Evolutionary conservation across 2,797 vertebrate species (phyloP).

Genomic region (Craterocephalus amniculus): DNA sequence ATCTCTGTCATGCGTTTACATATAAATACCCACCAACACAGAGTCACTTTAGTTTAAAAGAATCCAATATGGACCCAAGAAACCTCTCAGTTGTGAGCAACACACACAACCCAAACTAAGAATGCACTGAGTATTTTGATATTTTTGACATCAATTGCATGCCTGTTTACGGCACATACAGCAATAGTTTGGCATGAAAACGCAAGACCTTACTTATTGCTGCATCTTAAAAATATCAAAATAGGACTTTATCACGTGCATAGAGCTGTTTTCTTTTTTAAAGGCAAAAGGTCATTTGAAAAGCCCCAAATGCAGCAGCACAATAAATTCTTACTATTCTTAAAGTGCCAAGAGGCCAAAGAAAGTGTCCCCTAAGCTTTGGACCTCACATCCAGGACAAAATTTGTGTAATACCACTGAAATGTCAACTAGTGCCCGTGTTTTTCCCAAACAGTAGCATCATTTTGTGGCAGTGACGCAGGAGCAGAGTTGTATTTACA

Average conservation of each 20-base stretch:
- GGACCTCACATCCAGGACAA: background rate
- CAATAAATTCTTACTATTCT: constrained; percentile 25
- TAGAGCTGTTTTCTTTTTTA: constrained; percentile 9
- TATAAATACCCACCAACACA: constrained; percentile 53
- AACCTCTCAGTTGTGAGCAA: constrained; percentile 55
- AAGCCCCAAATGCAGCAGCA: constrained; percentile 25
- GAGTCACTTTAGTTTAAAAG: constrained; percentile 32
- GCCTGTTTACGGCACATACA: constrained; percentile 31
- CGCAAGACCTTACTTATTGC: background rate
- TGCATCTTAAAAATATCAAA: constrained; percentile 11
- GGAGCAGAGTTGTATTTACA: constrained; percentile 23
- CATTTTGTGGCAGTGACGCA: constrained; percentile 34
- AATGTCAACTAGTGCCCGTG: background rate
- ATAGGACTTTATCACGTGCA: constrained; percentile 49
- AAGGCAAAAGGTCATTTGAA: constrained; percentile 40
- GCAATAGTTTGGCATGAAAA: constrained; percentile 17
- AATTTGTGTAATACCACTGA: background rate
- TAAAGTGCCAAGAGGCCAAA: constrained; percentile 11
- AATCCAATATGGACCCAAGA: constrained; percentile 80
- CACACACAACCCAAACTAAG: constrained; percentile 58
- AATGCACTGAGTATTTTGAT: constrained; percentile 25
- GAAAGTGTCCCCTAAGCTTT: background rate
- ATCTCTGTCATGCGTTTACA: constrained; percentile 59
- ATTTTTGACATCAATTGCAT: constrained; percentile 19
- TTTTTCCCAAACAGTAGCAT: background rate